phyloP scores from a whole-genome alignment of 2,113 vertebrate genomes.

The Myanophis thanlyinensis region DNA sequence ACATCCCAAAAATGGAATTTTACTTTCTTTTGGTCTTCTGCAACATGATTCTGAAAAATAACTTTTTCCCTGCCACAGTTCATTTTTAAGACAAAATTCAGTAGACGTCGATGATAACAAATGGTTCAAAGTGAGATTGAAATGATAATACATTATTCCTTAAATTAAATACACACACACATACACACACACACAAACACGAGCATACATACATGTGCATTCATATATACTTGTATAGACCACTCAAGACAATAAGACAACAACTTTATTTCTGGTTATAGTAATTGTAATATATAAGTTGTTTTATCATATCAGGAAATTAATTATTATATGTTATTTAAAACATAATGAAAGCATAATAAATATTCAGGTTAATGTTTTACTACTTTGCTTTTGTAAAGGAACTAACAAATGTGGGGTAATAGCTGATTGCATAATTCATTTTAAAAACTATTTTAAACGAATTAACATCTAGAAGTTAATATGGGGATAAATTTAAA shows the following conservation, averaged over 20 bases:
- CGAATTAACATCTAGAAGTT: not conserved
- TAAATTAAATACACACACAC: conserved; percentile 13
- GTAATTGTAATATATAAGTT: not conserved
- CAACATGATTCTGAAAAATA: conserved; percentile 9
- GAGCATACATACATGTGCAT: not conserved
- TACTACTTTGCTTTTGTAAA: not conserved
- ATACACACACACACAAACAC: not conserved
- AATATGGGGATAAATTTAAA: conserved; percentile 4
- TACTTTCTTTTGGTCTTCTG: conserved; percentile 52
- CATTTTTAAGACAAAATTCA: conserved; percentile 25
- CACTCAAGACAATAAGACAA: not conserved
- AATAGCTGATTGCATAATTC: not conserved
- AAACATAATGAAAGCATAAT: not conserved
- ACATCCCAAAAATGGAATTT: conserved; percentile 44
- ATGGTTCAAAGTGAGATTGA: conserved; percentile 28
- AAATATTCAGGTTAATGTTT: not conserved
- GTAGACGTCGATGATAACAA: not conserved
- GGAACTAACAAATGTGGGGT: too few relatives aligned
- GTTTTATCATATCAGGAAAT: not conserved
- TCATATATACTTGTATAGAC: not conserved
- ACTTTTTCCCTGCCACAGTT: not conserved
- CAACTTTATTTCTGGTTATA: conserved; percentile 9
- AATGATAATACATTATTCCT: conserved; percentile 36
- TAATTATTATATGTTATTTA: not conserved
- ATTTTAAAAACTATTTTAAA: not conserved